Evolutionary conservation across 1,140 invertebrate genomes (phyloP).

Genomic region (Saxidomus purpurata): DNA sequence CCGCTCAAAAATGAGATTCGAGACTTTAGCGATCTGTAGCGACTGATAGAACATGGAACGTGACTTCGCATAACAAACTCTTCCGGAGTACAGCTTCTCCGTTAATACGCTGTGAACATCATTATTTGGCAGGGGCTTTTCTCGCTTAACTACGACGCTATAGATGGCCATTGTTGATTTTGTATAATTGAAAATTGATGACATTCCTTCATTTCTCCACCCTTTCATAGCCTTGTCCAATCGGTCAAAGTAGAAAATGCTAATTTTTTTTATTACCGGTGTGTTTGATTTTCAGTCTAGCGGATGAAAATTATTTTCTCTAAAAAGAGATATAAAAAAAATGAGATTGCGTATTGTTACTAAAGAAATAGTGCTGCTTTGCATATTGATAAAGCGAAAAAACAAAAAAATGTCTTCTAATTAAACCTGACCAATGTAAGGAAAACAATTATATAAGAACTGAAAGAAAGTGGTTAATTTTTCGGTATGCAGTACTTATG

Average conservation of each 20-base stretch:
- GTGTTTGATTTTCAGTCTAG: neutral
- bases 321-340: too few species aligned
- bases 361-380: too few species aligned
- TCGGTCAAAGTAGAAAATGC: constrained; percentile 32
- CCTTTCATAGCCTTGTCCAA: constrained; percentile 31
- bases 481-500: too few species aligned
- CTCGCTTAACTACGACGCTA: constrained; percentile 7
- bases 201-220: constrained; percentile 43
- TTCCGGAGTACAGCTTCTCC: constrained; percentile 27
- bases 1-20: neutral
- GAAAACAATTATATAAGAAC: too few species aligned
- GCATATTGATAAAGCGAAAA: too few species aligned
- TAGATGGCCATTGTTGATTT: constrained; percentile 33
- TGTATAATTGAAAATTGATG: constrained; percentile 64
- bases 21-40: neutral
- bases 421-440: too few species aligned
- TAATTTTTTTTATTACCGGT: neutral
- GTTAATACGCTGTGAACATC: neutral
- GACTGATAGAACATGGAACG: constrained; percentile 17
- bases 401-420: too few species aligned
- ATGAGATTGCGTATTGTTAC: too few species aligned
- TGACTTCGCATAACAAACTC: constrained; percentile 49
- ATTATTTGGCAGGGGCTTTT: constrained; percentile 32
- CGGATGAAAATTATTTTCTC: too few species aligned
- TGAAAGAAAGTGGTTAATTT: too few species aligned